Percentiles rank a stretch among this genome's conserved stretches.
Evolutionary conservation across 2,113 vertebrate genomes (phyloP).

Genomic region (Eulacestoma nigropectus): DNA sequence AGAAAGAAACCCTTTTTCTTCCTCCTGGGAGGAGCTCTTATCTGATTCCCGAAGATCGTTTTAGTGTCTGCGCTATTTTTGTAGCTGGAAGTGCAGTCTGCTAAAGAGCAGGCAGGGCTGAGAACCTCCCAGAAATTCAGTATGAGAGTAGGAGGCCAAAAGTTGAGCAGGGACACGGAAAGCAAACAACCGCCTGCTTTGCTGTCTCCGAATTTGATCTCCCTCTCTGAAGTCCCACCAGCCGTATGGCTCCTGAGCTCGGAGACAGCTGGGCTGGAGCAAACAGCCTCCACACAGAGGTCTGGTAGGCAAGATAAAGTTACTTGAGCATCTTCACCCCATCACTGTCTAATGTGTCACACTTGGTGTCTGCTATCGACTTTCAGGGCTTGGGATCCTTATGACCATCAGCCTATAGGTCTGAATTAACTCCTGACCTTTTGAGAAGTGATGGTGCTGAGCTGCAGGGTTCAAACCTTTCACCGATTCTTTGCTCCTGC

Average conservation of each 20-base stretch:
- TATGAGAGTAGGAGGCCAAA: neutral
- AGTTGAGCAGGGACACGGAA: neutral
- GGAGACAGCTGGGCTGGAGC: constrained; percentile 31
- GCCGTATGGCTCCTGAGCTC: neutral
- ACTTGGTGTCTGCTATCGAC: neutral
- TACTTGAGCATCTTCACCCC: constrained; percentile 2
- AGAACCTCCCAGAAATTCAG: constrained; percentile 24
- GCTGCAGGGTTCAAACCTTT: neutral
- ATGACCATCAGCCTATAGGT: neutral
- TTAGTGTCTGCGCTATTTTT: constrained; percentile 52
- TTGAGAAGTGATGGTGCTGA: neutral
- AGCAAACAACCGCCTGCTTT: neutral
- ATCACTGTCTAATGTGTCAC: neutral
- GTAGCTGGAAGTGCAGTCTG: constrained; percentile 44
- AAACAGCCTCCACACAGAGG: neutral
- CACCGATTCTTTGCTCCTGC: neutral
- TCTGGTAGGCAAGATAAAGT: constrained; percentile 22
- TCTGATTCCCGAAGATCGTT: constrained; percentile 35
- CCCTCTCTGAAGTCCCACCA: neutral
- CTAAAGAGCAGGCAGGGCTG: neutral
- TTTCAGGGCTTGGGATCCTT: neutral
- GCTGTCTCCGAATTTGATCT: constrained; percentile 5
- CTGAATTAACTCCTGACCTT: neutral
- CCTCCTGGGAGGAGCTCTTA: constrained; percentile 57
- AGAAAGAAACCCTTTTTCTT: constrained; percentile 37